A percentile compares a stretch with the other conserved stretches of the same genome.
Evolutionary conservation across 2,888 invertebrate genomes (phyloP).

Genomic region (Poecilus cupreus): DNA sequence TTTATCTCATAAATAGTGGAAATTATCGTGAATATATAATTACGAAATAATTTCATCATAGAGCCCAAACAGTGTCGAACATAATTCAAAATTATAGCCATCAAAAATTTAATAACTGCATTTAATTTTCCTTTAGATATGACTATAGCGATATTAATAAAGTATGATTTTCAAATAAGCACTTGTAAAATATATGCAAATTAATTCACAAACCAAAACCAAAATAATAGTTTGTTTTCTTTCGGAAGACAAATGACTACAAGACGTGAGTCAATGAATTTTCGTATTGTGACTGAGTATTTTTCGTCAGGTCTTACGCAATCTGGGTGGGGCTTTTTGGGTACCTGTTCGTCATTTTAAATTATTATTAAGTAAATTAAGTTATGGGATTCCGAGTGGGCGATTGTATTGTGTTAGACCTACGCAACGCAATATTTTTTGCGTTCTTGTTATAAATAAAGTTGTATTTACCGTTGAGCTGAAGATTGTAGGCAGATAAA

Average conservation of each 20-base stretch:
- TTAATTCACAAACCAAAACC: conserved; percentile 26
- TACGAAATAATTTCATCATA: background rate
- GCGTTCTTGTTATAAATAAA: conserved; percentile 18
- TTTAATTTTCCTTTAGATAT: conserved; percentile 15
- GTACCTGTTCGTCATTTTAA: conserved; percentile 32
- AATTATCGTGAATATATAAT: background rate
- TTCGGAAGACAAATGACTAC: conserved; percentile 34
- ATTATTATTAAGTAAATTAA: conserved; percentile 29
- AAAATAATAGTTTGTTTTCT: conserved; percentile 10
- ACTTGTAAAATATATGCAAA: conserved; percentile 41
- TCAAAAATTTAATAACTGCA: conserved; percentile 29
- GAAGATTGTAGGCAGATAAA: conserved; percentile 25
- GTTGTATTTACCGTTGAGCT: conserved; percentile 27
- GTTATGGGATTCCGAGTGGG: conserved; percentile 1
- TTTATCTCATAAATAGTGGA: background rate
- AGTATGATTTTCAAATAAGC: conserved; percentile 41
- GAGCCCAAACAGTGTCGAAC: conserved; percentile 5
- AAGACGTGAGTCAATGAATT: conserved; percentile 34
- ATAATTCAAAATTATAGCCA: conserved; percentile 28
- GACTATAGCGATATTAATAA: conserved; percentile 33
- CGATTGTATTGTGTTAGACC: background rate
- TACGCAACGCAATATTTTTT: conserved; percentile 27
- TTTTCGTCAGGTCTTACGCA: background rate
- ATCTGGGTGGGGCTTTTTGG: conserved; percentile 10
- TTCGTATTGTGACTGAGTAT: conserved; percentile 23